Percentiles rank a stretch among this genome's conserved stretches.
phyloP scores from a whole-genome alignment of 2,888 invertebrate genomes.

The Melieria crassipennis region DNA sequence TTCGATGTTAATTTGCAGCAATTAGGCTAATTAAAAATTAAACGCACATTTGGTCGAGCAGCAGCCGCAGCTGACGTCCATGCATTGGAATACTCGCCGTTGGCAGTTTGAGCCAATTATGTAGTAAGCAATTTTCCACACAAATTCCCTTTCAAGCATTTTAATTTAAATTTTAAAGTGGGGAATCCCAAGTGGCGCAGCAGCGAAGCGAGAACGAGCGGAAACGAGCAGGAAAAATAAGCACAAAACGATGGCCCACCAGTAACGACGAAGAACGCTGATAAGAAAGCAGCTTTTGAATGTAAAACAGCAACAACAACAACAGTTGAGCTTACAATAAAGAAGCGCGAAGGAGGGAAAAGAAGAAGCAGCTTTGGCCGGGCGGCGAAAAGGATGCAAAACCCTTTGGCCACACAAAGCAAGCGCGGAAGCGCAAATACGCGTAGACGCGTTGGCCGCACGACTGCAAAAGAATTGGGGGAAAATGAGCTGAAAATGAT shows the following conservation, averaged over 20 bases:
- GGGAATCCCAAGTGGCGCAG: slow-evolving; percentile 32
- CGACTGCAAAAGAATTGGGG: background rate
- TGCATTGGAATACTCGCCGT: background rate
- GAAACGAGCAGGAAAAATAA: background rate
- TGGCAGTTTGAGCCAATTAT: too few relatives aligned
- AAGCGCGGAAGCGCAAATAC: background rate
- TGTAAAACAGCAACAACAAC: slow-evolving; percentile 4
- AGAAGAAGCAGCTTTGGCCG: background rate
- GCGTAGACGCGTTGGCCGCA: background rate
- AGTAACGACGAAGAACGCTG: slow-evolving; percentile 1
- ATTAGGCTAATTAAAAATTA: slow-evolving; percentile 41
- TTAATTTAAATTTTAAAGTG: slow-evolving; percentile 40
- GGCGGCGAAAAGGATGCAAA: background rate
- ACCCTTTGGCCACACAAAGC: slow-evolving; percentile 1
- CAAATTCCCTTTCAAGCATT: slow-evolving; percentile 3
- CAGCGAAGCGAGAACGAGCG: background rate
- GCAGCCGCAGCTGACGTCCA: background rate
- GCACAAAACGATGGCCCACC: background rate
- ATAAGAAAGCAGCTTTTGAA: slow-evolving; percentile 28
- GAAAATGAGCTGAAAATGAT: slow-evolving; percentile 33
- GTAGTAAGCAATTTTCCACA: too few relatives aligned
- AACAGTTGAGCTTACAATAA: background rate
- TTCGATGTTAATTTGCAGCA: slow-evolving; percentile 34
- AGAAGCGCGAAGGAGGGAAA: background rate
- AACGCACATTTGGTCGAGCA: slow-evolving; percentile 25